Base-by-base conservation (phyloP, 2,113 vertebrate species). In the Notiomystis cincta region DNA sequence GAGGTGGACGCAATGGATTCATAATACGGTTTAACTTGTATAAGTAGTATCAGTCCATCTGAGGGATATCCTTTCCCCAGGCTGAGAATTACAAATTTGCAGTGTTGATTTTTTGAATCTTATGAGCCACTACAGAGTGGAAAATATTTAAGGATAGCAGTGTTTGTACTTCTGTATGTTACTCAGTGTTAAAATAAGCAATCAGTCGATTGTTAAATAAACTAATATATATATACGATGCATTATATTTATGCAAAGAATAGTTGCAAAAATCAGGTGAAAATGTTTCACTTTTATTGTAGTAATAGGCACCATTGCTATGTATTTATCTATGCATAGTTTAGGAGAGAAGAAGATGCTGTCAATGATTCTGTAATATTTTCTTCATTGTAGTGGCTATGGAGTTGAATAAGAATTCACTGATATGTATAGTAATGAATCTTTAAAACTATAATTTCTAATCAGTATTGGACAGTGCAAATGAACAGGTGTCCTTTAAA, bases 271-370 rank as follows among this genome's bases (percentile, higher is more conserved):
- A 95, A 97, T 92, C 91, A 95, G 91, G 84, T 94, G 87, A 93
- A 93, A 94, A 82, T 84, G 64, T 92, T 93, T 97, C 90, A 97
- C 83, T 94, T 91, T 95, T 92, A 91, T 91, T 95, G 81, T 95
- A 97, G 87, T 79, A 89, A 94, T 95, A 97, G 93, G 40, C 93
- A 90, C 92, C 78, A 82, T 95, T 97, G 75, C 89, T 98, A 90
- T 96, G 94, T 97, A 95, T 97, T 97, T 97, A 96, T 96, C 96
- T 93, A 97, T 97, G 88, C 81, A 92, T 97, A 97, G 96, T 93
- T 97, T 97, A 97, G 87, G 93, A 96, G 81, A 91, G 83, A 96
- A 97, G 82, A 96, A 90, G 94, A 97, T 97, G 86, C 79, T 97
- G 88, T 97, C 84, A 94, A 93, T 96, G 90, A 96, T 93, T 97